Percentiles rank a stretch among this genome's conserved stretches.
Conservation (phyloP, 2,888 invertebrate species). For the Leptinotarsa peninsularis region DNA sequence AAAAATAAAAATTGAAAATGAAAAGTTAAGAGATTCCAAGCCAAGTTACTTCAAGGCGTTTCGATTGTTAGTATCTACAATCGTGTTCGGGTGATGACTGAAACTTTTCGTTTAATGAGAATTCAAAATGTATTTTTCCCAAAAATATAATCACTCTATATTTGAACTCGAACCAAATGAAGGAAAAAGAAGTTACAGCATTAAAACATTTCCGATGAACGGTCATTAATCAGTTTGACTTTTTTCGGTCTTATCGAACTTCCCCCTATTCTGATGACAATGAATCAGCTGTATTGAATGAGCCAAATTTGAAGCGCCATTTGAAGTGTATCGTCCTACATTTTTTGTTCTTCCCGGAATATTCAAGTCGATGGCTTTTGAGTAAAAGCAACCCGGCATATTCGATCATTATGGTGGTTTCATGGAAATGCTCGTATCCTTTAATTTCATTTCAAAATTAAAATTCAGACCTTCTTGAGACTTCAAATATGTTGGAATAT, state of each 20-base stretch:
- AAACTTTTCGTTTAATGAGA: too few species aligned
- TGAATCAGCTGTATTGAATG: constrained; percentile 14
- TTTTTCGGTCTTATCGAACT: constrained; percentile 1
- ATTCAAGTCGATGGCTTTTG: constrained; percentile 8
- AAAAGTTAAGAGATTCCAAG: too few species aligned
- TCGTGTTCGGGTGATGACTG: too few species aligned
- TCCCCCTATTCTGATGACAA: constrained; percentile 10
- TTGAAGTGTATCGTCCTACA: constrained; percentile 5
- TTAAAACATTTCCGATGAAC: constrained; percentile 6
- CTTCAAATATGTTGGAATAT: too few species aligned
- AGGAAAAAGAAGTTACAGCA: constrained; percentile 7
- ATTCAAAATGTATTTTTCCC: too few species aligned
- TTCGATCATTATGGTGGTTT: neutral
- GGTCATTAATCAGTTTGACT: constrained; percentile 14
- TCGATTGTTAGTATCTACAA: too few species aligned
- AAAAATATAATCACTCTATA: too few species aligned
- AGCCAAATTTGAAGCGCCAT: neutral
- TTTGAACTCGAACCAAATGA: neutral
- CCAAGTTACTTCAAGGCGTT: too few species aligned
- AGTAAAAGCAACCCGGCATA: neutral
- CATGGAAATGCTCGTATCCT: too few species aligned
- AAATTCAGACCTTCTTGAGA: too few species aligned
- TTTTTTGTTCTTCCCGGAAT: constrained; percentile 9
- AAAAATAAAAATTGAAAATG: too few species aligned
- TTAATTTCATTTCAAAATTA: too few species aligned